Percentiles rank a stretch among this genome's conserved stretches.
phyloP scores from a whole-genome alignment of 2,113 vertebrate genomes.

The Pachypanchax playfairii region DNA sequence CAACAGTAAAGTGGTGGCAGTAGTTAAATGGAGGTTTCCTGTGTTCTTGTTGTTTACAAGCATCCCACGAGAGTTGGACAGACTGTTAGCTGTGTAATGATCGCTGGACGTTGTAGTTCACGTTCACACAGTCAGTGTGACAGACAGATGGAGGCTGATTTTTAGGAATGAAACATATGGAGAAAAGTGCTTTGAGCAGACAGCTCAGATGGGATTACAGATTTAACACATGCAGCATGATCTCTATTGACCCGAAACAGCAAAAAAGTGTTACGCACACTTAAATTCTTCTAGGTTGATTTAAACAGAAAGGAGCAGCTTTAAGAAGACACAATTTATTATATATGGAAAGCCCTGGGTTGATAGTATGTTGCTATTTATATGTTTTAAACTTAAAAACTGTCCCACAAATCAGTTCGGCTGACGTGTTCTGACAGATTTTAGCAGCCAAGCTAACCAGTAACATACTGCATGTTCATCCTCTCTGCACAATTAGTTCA shows the following conservation, averaged over 20 bases:
- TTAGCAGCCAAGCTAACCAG: too few species aligned
- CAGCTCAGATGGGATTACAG: constrained; percentile 58
- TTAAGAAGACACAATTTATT: too few species aligned
- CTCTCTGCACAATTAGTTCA: constrained; percentile 2
- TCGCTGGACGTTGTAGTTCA: constrained; percentile 59
- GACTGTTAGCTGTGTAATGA: constrained; percentile 64
- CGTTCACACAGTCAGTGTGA: constrained; percentile 45
- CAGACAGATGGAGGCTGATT: constrained; percentile 67
- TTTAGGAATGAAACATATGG: constrained; percentile 66
- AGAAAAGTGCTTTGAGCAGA: constrained; percentile 40
- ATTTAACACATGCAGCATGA: constrained; percentile 21
- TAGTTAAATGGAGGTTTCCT: too few species aligned
- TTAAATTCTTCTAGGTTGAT: constrained; percentile 1
- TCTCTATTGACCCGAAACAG: constrained; percentile 43
- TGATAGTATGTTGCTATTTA: too few species aligned
- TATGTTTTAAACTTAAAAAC: neutral
- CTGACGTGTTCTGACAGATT: neutral
- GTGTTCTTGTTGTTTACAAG: constrained; percentile 60
- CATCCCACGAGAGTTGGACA: constrained; percentile 57
- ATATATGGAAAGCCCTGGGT: too few species aligned
- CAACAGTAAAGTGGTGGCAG: constrained; percentile 41
- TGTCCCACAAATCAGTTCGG: neutral
- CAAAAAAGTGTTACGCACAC: constrained; percentile 2
- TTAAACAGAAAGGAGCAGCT: constrained; percentile 6
- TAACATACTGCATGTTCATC: too few species aligned